Evolutionary conservation across 2,888 invertebrate genomes (phyloP).

Genomic region (Ornithoptera priamus): DNA sequence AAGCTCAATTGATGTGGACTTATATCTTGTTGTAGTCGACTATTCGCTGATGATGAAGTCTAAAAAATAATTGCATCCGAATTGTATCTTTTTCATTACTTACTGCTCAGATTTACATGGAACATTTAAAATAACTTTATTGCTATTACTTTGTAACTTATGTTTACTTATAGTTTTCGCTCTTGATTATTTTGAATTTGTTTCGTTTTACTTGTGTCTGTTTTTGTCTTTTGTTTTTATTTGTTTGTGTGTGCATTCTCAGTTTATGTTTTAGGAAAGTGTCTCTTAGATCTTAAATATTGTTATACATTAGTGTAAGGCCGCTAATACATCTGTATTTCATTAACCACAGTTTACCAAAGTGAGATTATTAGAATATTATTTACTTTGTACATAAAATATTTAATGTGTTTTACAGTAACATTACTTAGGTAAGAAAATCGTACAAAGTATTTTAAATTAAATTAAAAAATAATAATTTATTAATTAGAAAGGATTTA

Average conservation of each 20-base stretch:
- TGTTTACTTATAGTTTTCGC: slow-evolving; percentile 13
- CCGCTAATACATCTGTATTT: slow-evolving; percentile 38
- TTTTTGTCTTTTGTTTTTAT: slow-evolving; percentile 2
- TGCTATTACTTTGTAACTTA: background rate
- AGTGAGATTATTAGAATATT: slow-evolving; percentile 79
- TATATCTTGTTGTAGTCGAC: no score
- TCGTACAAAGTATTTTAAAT: slow-evolving; percentile 74
- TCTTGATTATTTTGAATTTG: slow-evolving; percentile 26
- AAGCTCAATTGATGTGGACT: no score
- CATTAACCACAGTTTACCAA: slow-evolving; percentile 81
- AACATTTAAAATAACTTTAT: no score
- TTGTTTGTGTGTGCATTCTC: slow-evolving; percentile 7
- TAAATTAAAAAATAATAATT: slow-evolving; percentile 58
- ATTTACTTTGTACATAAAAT: slow-evolving; percentile 56
- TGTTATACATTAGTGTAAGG: slow-evolving; percentile 31
- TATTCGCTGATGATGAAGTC: no score
- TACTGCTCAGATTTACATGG: no score
- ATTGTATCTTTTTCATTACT: no score
- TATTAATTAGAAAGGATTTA: slow-evolving; percentile 58
- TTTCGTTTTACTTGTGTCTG: background rate
- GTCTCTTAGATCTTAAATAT: slow-evolving; percentile 6
- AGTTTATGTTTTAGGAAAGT: background rate
- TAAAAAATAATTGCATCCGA: no score
- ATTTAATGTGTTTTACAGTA: slow-evolving; percentile 33
- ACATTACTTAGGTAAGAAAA: slow-evolving; percentile 35